Evolutionary conservation across 2,113 vertebrate genomes (phyloP), one percentile per base, ranked within the genome.

Genomic region (Spilogale gracilis): DNA sequence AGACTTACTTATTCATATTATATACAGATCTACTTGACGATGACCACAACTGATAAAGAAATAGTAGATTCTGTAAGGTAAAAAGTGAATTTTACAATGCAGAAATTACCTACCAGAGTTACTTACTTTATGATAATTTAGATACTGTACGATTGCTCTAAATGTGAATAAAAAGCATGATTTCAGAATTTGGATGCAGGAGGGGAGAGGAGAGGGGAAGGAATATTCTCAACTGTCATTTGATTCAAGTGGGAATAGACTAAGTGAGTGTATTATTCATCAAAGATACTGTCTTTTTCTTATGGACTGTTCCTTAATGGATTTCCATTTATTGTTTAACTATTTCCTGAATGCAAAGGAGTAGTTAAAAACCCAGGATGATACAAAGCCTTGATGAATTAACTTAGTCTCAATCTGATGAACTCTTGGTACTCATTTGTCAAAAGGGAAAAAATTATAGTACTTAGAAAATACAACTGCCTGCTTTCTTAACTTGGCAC

Each of bases 371-470:
- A 73, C 11, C 12, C 14, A 88, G 25, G 48, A 83, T 91, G 48
- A n/a, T 65, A 23, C 13, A 56, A 3, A 96, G 25, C 6, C 43
- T 83, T 89, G 23, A 71, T 61, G 9, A 87, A 60, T 90, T 48
- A 91, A 76, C 17, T 91, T 81, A 45, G 16, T 38, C 38, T 14
- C 48, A 54, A 50, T 61, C 91, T 27, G 60, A 93, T 86, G 18
- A 95, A 85, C 10, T n/a, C 52, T 73, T 89, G 48, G 4, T 25
- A 43, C 48, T 94, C n/a, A 93, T 43, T 79, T 89, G 88, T 86
- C 30, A 61, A 86, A 87, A 54, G 17, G 30, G 3, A 85, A 94
- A 93, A 69, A 9, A 74, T 21, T 79, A 9, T 8, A 79, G 45
- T 63, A 87, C 21, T 83, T 48, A 83, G 56, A 67, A 78, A 76